Conservation (phyloP, 2,888 invertebrate genomes). For the Arrhopalites spinosus region DNA sequence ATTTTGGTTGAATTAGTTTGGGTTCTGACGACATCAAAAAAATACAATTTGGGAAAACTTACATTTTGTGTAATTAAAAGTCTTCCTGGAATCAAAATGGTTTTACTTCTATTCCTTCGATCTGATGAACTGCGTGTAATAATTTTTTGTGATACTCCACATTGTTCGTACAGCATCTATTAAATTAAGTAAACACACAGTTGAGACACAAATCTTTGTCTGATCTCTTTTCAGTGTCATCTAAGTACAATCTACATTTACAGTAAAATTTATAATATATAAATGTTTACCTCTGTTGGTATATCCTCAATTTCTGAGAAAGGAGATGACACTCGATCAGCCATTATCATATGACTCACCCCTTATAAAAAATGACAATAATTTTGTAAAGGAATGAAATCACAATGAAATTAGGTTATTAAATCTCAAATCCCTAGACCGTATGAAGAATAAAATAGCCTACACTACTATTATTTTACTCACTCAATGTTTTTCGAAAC, state of each 20-base stretch:
- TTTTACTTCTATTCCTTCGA: constrained; percentile 43
- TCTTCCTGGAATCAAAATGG: constrained; percentile 52
- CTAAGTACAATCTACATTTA: too few relatives aligned
- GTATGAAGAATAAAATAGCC: too few relatives aligned
- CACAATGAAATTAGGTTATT: too few relatives aligned
- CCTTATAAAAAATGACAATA: not conserved
- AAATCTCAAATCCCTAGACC: too few relatives aligned
- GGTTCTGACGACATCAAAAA: constrained; percentile 6
- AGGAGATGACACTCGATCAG: constrained; percentile 26
- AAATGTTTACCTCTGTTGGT: constrained; percentile 36
- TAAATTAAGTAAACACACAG: constrained; percentile 16
- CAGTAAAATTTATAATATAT: too few relatives aligned
- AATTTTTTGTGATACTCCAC: constrained; percentile 53
- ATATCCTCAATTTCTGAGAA: constrained; percentile 34
- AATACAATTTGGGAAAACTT: constrained; percentile 20
- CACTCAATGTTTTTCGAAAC: too few relatives aligned
- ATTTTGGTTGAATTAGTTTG: not conserved
- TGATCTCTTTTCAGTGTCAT: too few relatives aligned
- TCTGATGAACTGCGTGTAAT: constrained; percentile 31
- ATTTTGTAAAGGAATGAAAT: not conserved
- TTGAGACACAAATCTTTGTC: too few relatives aligned
- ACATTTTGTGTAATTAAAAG: constrained; percentile 55
- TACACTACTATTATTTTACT: too few relatives aligned
- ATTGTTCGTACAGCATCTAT: constrained; percentile 55
- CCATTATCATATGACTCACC: not conserved